A percentile compares a stretch with the other conserved stretches of the same genome.
These are phyloP conservation scores for Saccopteryx bilineata DNA, from an alignment of 2,113 vertebrate genomes.

Conservation along the genomic window DNA sequence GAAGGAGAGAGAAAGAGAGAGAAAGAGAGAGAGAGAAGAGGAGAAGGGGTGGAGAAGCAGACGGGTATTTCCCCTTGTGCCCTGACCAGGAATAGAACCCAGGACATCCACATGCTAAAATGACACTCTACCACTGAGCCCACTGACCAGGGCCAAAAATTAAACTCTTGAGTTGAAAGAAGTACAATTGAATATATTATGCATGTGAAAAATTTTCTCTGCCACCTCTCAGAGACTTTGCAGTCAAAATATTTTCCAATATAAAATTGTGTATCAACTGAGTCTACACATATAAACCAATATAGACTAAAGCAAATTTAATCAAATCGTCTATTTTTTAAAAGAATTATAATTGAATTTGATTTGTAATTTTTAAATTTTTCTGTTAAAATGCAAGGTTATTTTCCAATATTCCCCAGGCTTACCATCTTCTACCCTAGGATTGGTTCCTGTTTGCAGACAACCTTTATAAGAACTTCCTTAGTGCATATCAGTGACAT, in stretches of 20 bases:
- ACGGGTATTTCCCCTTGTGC: too few relatives aligned
- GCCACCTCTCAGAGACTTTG: background rate
- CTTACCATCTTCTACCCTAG: background rate
- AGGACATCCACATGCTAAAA: too few relatives aligned
- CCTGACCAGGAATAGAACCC: too few relatives aligned
- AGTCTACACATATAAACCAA: background rate
- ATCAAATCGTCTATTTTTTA: background rate
- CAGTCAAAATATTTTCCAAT: background rate
- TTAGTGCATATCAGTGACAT: background rate
- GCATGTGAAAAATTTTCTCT: background rate
- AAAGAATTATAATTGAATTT: conserved; percentile 7
- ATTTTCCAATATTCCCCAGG: background rate
- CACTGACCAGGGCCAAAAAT: too few relatives aligned
- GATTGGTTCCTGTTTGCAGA: background rate
- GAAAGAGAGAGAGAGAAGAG: too few relatives aligned
- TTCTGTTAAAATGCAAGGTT: background rate
- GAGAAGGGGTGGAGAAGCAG: too few relatives aligned
- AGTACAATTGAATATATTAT: background rate
- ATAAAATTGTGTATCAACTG: background rate
- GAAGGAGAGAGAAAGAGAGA: too few relatives aligned
- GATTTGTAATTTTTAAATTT: background rate
- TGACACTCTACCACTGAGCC: too few relatives aligned
- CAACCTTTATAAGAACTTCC: background rate
- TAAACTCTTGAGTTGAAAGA: background rate
- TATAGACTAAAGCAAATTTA: background rate